A percentile compares a stretch with the other conserved stretches of the same genome.
These are phyloP conservation scores for Cremastinae sp. DNA, from an alignment of 2,888 invertebrate species.

Conservation along the genomic window DNA sequence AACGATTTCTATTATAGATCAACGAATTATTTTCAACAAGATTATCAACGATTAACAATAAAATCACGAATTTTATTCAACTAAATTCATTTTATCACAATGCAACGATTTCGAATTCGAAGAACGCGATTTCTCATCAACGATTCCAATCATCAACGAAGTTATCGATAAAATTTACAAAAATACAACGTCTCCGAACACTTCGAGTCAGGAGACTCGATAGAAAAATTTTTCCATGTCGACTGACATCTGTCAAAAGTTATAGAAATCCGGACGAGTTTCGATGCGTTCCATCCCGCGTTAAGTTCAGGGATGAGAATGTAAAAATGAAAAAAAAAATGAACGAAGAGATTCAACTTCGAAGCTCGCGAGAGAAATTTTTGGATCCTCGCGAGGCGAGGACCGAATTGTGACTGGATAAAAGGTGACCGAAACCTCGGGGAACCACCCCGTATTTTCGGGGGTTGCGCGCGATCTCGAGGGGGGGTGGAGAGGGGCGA, in stretches of 20 bases:
- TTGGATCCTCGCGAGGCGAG: slow-evolving; percentile 39
- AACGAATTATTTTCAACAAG: slow-evolving; percentile 10
- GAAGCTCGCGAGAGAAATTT: slow-evolving; percentile 7
- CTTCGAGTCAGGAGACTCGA: slow-evolving; percentile 55
- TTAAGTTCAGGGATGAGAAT: not conserved
- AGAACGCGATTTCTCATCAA: not conserved
- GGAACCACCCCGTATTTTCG: slow-evolving; percentile 73
- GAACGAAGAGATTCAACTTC: not conserved
- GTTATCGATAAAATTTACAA: slow-evolving; percentile 3
- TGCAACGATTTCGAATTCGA: not conserved
- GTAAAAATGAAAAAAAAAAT: not conserved
- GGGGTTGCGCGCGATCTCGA: slow-evolving; percentile 61
- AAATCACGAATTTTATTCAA: too few species aligned
- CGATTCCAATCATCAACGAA: not conserved
- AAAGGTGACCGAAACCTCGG: slow-evolving; percentile 68
- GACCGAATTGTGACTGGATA: slow-evolving; percentile 58
- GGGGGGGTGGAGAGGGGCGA: slow-evolving; percentile 46
- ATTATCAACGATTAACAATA: too few species aligned
- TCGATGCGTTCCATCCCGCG: not conserved
- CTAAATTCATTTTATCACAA: not conserved
- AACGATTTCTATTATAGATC: not conserved
- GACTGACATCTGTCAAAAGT: slow-evolving; percentile 51
- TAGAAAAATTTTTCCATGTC: slow-evolving; percentile 54
- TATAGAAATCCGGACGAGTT: not conserved
- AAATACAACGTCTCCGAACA: not conserved